phyloP scores from a whole-genome alignment of 2,797 vertebrate species.

The Smutsia gigantea region DNA sequence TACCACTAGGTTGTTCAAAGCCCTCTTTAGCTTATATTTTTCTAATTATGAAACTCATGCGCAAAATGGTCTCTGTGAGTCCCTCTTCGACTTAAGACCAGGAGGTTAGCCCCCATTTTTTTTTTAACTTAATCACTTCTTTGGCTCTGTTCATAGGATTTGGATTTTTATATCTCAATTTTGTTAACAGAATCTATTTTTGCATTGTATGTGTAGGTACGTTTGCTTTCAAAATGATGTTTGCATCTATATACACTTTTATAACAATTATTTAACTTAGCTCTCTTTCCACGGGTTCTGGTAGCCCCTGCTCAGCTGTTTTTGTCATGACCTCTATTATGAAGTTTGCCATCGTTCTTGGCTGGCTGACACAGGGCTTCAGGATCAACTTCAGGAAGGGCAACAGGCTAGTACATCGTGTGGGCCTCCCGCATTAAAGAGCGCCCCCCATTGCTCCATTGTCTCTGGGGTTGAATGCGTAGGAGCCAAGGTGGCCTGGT shows the following conservation, averaged over 20 bases:
- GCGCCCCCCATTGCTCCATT: background rate
- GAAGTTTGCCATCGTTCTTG: background rate
- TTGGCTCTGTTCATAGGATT: background rate
- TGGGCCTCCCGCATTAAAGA: background rate
- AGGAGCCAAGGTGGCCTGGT: background rate
- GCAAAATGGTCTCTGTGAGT: background rate
- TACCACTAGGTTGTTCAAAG: background rate
- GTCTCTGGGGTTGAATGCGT: background rate
- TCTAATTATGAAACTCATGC: constrained; percentile 18
- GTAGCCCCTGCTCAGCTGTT: background rate
- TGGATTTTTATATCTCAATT: background rate
- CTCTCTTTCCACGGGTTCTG: background rate
- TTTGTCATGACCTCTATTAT: background rate
- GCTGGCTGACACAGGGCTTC: background rate
- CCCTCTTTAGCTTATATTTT: background rate
- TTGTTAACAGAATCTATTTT: background rate
- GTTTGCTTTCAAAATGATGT: background rate
- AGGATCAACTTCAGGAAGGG: background rate
- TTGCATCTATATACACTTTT: background rate
- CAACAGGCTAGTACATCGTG: fast-evolving
- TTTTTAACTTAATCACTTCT: background rate
- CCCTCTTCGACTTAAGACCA: background rate
- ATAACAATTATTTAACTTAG: background rate
- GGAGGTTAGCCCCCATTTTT: background rate
- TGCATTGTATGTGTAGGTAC: background rate